Evolutionary conservation across 2,888 invertebrate species (phyloP), one percentile per base, ranked within the genome.

Genomic region (Griposia aprilina): DNA sequence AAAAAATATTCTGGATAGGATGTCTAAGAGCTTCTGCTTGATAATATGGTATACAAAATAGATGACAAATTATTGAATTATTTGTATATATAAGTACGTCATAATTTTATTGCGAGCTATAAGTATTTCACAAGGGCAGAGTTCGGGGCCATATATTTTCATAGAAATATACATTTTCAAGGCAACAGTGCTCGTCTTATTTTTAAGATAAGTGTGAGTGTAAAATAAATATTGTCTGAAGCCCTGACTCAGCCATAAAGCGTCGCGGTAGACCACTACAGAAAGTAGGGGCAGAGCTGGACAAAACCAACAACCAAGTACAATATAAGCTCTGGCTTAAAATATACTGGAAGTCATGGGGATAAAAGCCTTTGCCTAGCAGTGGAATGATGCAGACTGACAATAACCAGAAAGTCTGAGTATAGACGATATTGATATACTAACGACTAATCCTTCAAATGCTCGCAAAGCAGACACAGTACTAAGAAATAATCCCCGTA

Each of bases 151-250:
- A 63, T 30, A 30, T 52, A 63, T 74, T 83, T 63, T 71, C n/a
- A 63, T 41, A 41, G 48, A 74, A 52, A 48, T 69, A 69, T 57
- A 68, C 30, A 41, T 20, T 63, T 80, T 76, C 63, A 69, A 81
- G 26, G 57, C 17, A 55, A 62, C 15, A 52, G 8, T 62, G 26
- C 6, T 78, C 3, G 11, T 50, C 7, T 55, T 36, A 52, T 79
- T 65, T 74, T 50, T 26, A 20, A 78, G 20, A 71, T 30, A 36
- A 10, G 13, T 36, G 4, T 48, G 8, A 11, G 55, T 17, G 8
- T 15, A 23, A 75, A 70, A 52, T 26, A 10, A 65, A 36, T 23
- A 17, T 3, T 48, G 2, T 8, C 2, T 36, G 1, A 2, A 30
- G 3, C 23, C 8, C 23, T 74, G 45, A 11, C 10, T 15, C n/a